Base-by-base conservation (phyloP, 30 jellyfish, hydroid and myxozoan genomes). In the Aurelia sp. region DNA sequence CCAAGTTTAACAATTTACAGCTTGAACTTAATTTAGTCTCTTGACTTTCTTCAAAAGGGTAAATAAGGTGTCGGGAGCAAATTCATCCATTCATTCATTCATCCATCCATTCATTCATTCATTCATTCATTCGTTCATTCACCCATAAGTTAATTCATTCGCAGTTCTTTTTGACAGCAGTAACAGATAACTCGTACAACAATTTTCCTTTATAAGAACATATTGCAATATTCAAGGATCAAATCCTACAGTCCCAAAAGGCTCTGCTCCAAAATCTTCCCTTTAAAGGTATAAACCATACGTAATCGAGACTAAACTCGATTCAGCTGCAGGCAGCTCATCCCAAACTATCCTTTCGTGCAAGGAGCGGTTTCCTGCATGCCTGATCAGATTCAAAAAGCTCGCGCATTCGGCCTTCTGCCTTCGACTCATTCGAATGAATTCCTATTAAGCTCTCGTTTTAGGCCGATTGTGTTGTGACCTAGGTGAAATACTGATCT, bases 281-380 rank as follows among this genome's bases (percentile, higher is more conserved):
- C 55, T 44, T 44, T 44, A 44, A 13, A 44, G 55, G 55, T 9
- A 44, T 44, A 44, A 27, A 47, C 76, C 76, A 27, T 61, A 23
- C 20, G 76, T 66, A 21, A 11, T 18, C 76, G 41, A 27, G 11
- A 66, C n/a, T 44, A 66, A 37, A 19, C 58, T 57, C n/a, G 58
- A 27, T 37, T 66, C 15, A 61, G 35, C 71, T 0, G 65, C 76
- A 59, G 18, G 88, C 69, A 22, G 71, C 69, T 53, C 64, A 73
- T 48, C n/a, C 13, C 71, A 40, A 47, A 55, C 77, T 63, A 66
- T 50, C 61, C 60, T 70, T 62, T 69, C 85, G 83, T 82, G 91
- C 91, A 72, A 59, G 91, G 89, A 61, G 89, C 52, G 89, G 79
- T 23, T 78, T 78, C 89, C 79, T 78, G 72, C 33, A 50, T 9